These are phyloP conservation scores for Aegotheles bennettii DNA, from an alignment of 2,113 vertebrate genomes.

Conservation along the genomic window DNA sequence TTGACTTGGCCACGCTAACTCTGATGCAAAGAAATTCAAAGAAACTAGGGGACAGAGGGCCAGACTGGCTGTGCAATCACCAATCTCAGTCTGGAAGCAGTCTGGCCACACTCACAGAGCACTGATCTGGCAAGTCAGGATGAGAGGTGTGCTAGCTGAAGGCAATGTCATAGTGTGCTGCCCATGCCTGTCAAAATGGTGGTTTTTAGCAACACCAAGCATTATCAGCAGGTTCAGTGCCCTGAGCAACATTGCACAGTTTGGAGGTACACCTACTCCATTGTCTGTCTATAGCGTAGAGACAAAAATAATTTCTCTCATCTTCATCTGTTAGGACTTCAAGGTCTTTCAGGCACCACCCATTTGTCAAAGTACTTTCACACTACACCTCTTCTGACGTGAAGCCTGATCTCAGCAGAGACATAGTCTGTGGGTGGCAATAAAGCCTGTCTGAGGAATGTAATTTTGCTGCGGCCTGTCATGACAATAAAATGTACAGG, in stretches of 20 bases:
- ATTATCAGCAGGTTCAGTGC: neutral
- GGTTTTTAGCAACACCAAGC: neutral
- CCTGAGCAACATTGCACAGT: neutral
- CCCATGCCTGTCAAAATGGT: neutral
- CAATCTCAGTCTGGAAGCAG: neutral
- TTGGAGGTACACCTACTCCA: neutral
- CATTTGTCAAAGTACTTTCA: neutral
- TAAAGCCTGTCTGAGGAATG: neutral
- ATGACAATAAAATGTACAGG: neutral
- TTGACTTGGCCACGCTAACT: neutral
- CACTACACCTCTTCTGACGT: neutral
- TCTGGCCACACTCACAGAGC: neutral
- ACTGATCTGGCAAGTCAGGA: neutral
- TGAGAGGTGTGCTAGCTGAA: neutral
- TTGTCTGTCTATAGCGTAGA: neutral
- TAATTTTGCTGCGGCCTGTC: neutral
- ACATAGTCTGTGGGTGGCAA: neutral
- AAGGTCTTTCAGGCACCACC: neutral
- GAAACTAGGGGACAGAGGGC: neutral
- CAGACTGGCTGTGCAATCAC: neutral
- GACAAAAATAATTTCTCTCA: neutral
- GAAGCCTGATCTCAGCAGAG: neutral
- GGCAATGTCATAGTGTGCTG: neutral
- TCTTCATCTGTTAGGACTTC: neutral
- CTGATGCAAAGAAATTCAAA: neutral